A percentile compares a stretch with the other conserved stretches of the same genome.
Conservation (phyloP, 2,113 vertebrate genomes). For the Brienomyrus brachyistius region DNA sequence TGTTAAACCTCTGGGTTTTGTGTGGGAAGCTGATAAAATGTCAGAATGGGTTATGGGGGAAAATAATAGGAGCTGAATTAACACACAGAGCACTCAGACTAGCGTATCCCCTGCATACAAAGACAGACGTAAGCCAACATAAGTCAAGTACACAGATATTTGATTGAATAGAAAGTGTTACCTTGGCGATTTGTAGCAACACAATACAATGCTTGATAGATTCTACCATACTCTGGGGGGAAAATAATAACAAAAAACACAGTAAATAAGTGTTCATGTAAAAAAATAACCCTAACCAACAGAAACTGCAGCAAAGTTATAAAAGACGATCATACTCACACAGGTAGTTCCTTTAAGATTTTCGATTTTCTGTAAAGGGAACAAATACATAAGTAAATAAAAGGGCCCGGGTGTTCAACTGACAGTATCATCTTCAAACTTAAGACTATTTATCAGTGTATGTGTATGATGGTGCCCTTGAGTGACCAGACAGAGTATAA, state of each 20-base stretch:
- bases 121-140: neutral
- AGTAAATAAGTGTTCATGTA: neutral
- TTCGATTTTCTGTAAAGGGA: conserved; percentile 82
- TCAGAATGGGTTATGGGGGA: conserved; percentile 15
- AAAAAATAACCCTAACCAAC: conserved; percentile 9
- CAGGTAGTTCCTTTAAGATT: conserved; percentile 91
- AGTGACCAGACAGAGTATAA: neutral
- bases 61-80: conserved; percentile 8
- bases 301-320: conserved; percentile 7
- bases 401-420: neutral
- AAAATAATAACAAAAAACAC: conserved; percentile 26
- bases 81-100: neutral
- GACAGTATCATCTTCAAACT: neutral
- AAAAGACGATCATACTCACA: conserved; percentile 70
- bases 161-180: conserved; percentile 46
- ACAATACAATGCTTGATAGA: conserved; percentile 99
- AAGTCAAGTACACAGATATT: neutral
- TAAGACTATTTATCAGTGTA: neutral
- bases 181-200: conserved; percentile 98
- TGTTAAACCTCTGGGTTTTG: neutral
- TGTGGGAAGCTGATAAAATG: conserved; percentile 16
- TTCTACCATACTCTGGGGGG: conserved; percentile 93
- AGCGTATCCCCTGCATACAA: neutral
- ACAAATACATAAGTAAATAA: conserved; percentile 25
- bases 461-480: neutral